Evolutionary conservation across 2,888 invertebrate species (phyloP).

Genomic region (Coenonympha glycerion): DNA sequence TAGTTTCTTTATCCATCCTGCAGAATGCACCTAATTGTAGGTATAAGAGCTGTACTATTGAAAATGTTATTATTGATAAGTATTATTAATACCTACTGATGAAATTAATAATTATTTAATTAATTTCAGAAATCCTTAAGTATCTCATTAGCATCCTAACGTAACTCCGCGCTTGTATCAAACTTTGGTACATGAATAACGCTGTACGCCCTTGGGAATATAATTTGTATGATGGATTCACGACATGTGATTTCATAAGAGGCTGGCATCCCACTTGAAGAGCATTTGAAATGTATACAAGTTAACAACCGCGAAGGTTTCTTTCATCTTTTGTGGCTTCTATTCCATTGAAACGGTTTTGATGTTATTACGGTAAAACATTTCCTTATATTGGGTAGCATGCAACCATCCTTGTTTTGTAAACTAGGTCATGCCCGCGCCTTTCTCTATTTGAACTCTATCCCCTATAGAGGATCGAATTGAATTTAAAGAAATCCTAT

Average conservation of each 20-base stretch:
- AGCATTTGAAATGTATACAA: slow-evolving; percentile 14
- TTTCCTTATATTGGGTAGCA: neutral
- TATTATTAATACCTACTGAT: no score
- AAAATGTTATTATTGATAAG: no score
- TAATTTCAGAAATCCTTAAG: neutral
- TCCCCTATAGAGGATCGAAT: no score
- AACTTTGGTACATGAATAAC: neutral
- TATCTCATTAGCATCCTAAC: neutral
- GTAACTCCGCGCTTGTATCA: neutral
- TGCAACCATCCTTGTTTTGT: no score
- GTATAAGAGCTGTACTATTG: no score
- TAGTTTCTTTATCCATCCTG: no score
- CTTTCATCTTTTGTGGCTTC: slow-evolving; percentile 15
- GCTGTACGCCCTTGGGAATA: neutral
- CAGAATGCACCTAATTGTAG: no score
- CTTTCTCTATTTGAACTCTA: no score
- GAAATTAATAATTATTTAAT: neutral
- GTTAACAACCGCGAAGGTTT: slow-evolving; percentile 13
- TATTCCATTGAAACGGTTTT: slow-evolving; percentile 14
- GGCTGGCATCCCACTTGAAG: slow-evolving; percentile 5
- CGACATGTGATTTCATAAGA: slow-evolving; percentile 2
- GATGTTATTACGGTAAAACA: neutral
- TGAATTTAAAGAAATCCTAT: no score
- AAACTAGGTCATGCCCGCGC: no score
- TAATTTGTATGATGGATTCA: neutral